Evolutionary conservation across 2,113 vertebrate genomes (phyloP).

Genomic region (Gallinago undulata): DNA sequence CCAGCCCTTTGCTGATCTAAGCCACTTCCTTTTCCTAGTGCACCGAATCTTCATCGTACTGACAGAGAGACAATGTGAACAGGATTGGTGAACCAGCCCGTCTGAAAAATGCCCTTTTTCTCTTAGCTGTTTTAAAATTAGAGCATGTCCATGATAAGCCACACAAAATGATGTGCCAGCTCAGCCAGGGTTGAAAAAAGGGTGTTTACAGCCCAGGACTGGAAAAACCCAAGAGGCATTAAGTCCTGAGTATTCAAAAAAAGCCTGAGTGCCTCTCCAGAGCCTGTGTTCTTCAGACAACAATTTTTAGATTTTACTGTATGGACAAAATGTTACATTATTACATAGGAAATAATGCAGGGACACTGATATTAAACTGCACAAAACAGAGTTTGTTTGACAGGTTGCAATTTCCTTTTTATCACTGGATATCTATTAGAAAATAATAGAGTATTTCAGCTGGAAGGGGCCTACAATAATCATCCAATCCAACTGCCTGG

Average conservation of each 20-base stretch:
- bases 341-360: not conserved
- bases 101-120: not conserved
- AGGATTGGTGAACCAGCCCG: not conserved
- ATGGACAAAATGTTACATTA: not conserved
- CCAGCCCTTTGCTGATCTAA: not conserved
- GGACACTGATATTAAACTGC: not conserved
- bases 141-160: not conserved
- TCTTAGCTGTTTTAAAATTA: not conserved
- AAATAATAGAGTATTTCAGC: not conserved
- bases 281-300: not conserved
- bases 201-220: not conserved
- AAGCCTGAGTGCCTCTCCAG: not conserved
- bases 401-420: not conserved
- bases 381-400: not conserved
- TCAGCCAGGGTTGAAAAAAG: not conserved
- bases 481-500: not conserved
- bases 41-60: not conserved
- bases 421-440: not conserved
- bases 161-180: not conserved
- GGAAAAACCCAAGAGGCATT: not conserved
- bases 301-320: not conserved
- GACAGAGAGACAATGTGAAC: accelerated
- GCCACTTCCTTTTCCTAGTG: not conserved
- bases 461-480: not conserved
- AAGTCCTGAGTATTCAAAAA: not conserved